phyloP scores from a whole-genome alignment of 2,888 invertebrate genomes.

The Cheilosia urbana region DNA sequence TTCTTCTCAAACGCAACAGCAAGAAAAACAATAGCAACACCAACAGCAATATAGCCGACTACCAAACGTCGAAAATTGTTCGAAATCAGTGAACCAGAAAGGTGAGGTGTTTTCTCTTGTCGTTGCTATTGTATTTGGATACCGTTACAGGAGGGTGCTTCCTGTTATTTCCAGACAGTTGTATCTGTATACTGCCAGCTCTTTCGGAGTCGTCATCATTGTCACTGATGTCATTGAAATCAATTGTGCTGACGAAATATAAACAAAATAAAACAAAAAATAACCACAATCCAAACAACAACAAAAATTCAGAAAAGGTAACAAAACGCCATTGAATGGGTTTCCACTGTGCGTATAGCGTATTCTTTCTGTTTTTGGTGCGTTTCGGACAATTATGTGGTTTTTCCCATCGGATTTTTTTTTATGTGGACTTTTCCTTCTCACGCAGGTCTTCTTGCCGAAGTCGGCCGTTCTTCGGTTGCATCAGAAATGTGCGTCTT shows the following conservation, averaged over 20 bases:
- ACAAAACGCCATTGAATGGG: constrained; percentile 35
- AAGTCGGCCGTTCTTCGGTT: neutral
- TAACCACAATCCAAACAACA: constrained; percentile 35
- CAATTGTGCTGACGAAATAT: constrained; percentile 41
- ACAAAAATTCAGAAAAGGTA: constrained; percentile 42
- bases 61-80: constrained; percentile 12
- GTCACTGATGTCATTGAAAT: constrained; percentile 18
- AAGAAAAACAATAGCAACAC: constrained; percentile 29
- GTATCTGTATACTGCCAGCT: neutral
- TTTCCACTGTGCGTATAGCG: constrained; percentile 21
- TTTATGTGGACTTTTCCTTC: constrained; percentile 29
- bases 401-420: constrained; percentile 21
- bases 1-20: constrained; percentile 24
- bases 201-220: constrained; percentile 38
- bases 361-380: constrained; percentile 24
- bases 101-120: constrained; percentile 52
- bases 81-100: constrained; percentile 60
- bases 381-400: constrained; percentile 43
- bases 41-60: too few relatives aligned
- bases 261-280: constrained; percentile 52
- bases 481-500: constrained; percentile 1
- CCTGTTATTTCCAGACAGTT: constrained; percentile 47
- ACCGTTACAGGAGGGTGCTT: constrained; percentile 44
- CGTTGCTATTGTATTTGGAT: neutral
- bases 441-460: constrained; percentile 53